Percentiles rank a stretch among this genome's conserved stretches.
Evolutionary conservation across 2,797 vertebrate species (phyloP).

Genomic region (Sebastes kiyomatsui): DNA sequence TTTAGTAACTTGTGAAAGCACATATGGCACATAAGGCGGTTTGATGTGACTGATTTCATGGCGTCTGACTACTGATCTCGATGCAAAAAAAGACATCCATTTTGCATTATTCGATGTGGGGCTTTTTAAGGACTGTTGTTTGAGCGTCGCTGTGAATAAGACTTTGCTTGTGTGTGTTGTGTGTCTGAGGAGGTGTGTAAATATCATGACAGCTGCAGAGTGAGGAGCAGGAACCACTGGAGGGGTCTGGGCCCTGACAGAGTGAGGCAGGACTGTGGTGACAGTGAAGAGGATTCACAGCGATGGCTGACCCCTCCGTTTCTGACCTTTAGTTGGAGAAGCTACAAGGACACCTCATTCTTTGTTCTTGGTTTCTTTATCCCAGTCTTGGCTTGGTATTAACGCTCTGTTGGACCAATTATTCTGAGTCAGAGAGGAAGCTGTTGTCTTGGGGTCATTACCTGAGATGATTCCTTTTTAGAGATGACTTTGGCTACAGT

Average conservation of each 20-base stretch:
- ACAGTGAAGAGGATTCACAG: slow-evolving; percentile 71
- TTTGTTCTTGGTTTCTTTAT: slow-evolving; percentile 55
- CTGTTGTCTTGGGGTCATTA: slow-evolving; percentile 71
- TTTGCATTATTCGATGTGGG: not conserved
- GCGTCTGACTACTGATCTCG: not conserved
- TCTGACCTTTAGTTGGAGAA: slow-evolving; percentile 69
- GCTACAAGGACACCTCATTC: slow-evolving; percentile 58
- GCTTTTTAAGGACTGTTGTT: slow-evolving; percentile 9
- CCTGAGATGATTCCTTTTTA: slow-evolving; percentile 75
- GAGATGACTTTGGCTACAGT: slow-evolving; percentile 68
- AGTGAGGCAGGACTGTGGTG: slow-evolving; percentile 48
- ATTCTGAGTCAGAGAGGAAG: slow-evolving; percentile 75
- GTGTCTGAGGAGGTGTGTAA: slow-evolving; percentile 59
- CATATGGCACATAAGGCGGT: not conserved
- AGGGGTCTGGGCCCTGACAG: slow-evolving; percentile 61
- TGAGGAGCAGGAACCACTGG: slow-evolving; percentile 52
- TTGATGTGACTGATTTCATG: slow-evolving; percentile 11
- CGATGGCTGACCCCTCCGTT: slow-evolving; percentile 68
- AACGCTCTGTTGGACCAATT: slow-evolving; percentile 74
- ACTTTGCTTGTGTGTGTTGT: slow-evolving; percentile 14
- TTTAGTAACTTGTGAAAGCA: slow-evolving; percentile 7
- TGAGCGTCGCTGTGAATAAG: slow-evolving; percentile 12
- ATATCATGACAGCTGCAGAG: slow-evolving; percentile 57
- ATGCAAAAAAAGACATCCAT: not conserved
- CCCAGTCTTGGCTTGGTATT: slow-evolving; percentile 59